A percentile compares a stretch with the other conserved stretches of the same genome.
Conservation (phyloP, 2,888 invertebrate species). For the Tetranychus piercei region DNA sequence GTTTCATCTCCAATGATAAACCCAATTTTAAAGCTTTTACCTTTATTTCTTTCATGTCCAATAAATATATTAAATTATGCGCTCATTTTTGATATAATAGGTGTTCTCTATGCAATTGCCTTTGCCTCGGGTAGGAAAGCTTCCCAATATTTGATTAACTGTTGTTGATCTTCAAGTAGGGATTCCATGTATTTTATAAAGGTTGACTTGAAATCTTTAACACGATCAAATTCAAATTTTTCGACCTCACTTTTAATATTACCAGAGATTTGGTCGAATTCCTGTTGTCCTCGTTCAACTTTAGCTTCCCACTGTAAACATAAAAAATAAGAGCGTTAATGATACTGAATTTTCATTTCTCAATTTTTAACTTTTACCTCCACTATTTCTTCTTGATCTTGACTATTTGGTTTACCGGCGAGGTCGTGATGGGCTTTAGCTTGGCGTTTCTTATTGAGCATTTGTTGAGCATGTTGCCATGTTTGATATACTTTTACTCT, state of each 20-base stretch:
- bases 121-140: constrained; percentile 85
- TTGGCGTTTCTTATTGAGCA: constrained; percentile 79
- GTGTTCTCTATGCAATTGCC: constrained; percentile 41
- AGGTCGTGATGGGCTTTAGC: constrained; percentile 77
- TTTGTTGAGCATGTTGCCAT: constrained; percentile 92
- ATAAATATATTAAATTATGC: no score
- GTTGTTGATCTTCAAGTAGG: constrained; percentile 80
- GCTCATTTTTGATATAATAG: no score
- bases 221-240: constrained; percentile 67
- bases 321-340: neutral
- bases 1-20: no score
- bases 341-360: constrained; percentile 1
- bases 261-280: constrained; percentile 81
- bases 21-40: no score
- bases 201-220: constrained; percentile 71
- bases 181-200: constrained; percentile 79
- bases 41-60: no score
- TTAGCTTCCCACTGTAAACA: constrained; percentile 66
- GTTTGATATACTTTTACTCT: constrained; percentile 72
- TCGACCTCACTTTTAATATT: constrained; percentile 86
- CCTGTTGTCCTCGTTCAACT: constrained; percentile 87
- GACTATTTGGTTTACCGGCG: constrained; percentile 71
- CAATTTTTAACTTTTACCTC: constrained; percentile 44
- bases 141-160: constrained; percentile 87
- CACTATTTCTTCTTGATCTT: constrained; percentile 70